Evolutionary conservation across 1,140 invertebrate species (phyloP).

Genomic region (Euborellia annulipes): DNA sequence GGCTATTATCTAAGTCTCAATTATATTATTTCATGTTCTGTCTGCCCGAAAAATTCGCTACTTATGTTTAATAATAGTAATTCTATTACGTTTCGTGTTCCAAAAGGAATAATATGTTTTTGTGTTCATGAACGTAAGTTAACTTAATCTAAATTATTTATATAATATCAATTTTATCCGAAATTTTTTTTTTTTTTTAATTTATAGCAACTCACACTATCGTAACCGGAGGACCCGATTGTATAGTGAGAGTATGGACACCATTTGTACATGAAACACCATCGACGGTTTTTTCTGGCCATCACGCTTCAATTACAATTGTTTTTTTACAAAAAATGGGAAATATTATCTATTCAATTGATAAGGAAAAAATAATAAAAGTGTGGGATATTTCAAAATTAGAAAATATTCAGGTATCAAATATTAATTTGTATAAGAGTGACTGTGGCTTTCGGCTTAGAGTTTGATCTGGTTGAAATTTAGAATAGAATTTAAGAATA

Average conservation of each 20-base stretch:
- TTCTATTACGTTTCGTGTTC: conserved; percentile 20
- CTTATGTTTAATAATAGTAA: conserved; percentile 5
- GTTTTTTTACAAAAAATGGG: conserved; percentile 40
- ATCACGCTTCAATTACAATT: conserved; percentile 46
- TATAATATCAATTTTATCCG: too few relatives aligned
- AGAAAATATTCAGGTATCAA: conserved; percentile 39
- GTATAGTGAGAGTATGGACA: conserved; percentile 55
- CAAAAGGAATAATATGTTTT: conserved; percentile 11
- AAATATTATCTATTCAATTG: conserved; percentile 36
- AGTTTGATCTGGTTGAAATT: too few relatives aligned
- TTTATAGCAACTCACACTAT: conserved; percentile 32
- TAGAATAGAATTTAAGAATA: too few relatives aligned
- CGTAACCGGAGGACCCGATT: conserved; percentile 55
- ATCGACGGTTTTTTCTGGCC: conserved; percentile 42
- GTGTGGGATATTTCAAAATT: conserved; percentile 47
- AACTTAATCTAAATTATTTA: too few relatives aligned
- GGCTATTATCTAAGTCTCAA: conserved; percentile 38
- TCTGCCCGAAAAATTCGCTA: conserved; percentile 23
- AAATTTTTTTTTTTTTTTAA: conserved; percentile 20
- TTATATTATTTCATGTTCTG: conserved; percentile 33
- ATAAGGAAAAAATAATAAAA: conserved; percentile 47
- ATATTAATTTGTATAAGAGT: too few relatives aligned
- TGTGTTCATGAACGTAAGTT: too few relatives aligned
- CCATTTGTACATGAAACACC: conserved; percentile 48
- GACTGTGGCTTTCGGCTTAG: conserved; percentile 7